phyloP scores from a whole-genome alignment of 1,140 invertebrate genomes.

The Olivierus martensii region DNA sequence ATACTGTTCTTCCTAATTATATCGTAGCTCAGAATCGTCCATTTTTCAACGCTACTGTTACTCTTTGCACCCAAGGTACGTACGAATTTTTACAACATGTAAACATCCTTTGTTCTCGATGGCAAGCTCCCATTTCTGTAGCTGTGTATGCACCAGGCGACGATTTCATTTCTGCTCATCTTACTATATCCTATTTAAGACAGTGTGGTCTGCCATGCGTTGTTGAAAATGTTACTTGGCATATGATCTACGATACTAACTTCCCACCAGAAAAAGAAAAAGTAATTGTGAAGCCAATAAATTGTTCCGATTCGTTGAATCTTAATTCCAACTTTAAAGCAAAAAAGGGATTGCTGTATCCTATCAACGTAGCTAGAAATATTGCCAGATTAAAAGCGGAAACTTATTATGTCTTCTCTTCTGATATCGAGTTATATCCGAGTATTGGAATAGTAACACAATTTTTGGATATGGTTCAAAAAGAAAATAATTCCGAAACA shows the following conservation, averaged over 20 bases:
- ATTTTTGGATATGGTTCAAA: slow-evolving; percentile 10
- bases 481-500: background rate
- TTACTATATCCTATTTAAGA: slow-evolving; percentile 45
- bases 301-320: background rate
- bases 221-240: slow-evolving; percentile 18
- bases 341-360: slow-evolving; percentile 23
- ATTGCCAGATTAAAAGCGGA: slow-evolving; percentile 20
- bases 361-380: slow-evolving; percentile 26
- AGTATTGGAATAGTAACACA: slow-evolving; percentile 19
- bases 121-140: slow-evolving; percentile 56
- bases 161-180: slow-evolving; percentile 45
- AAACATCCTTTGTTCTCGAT: slow-evolving; percentile 56
- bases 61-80: slow-evolving; percentile 73
- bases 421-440: slow-evolving; percentile 26
- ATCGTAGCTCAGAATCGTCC: slow-evolving; percentile 17
- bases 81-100: slow-evolving; percentile 81
- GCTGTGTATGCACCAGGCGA: slow-evolving; percentile 59
- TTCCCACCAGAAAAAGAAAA: background rate
- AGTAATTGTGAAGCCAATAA: background rate
- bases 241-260: slow-evolving; percentile 20
- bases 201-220: slow-evolving; percentile 22
- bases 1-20: background rate
- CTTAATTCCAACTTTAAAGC: background rate
- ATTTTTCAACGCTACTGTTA: slow-evolving; percentile 65
- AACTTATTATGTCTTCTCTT: slow-evolving; percentile 24